These are phyloP conservation scores for Morpho helenor DNA, from an alignment of 2,888 invertebrate species.

Conservation along the genomic window DNA sequence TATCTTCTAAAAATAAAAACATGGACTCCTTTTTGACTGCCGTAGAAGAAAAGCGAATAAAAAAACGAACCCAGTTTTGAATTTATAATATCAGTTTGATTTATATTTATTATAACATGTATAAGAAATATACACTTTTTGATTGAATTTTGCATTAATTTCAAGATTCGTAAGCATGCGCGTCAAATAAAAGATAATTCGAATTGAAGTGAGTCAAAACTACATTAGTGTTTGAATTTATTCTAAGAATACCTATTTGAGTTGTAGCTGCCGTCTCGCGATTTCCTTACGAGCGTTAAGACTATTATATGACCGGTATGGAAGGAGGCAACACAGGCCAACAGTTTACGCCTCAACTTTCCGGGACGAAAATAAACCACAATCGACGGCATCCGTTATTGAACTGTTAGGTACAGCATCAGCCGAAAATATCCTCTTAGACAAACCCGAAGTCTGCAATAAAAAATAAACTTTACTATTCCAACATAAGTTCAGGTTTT, in stretches of 20 bases:
- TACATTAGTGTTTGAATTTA: constrained; percentile 20
- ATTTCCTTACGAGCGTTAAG: constrained; percentile 52
- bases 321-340: constrained; percentile 35
- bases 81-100: no score
- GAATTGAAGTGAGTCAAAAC: no score
- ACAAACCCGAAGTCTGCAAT: constrained; percentile 6
- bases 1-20: no score
- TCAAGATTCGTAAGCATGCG: no score
- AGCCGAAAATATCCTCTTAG: constrained; percentile 22
- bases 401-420: constrained; percentile 34
- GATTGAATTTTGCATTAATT: no score
- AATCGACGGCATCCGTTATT: constrained; percentile 69
- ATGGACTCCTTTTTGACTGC: no score
- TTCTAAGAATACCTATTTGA: constrained; percentile 42
- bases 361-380: constrained; percentile 72
- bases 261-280: constrained; percentile 35
- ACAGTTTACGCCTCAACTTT: constrained; percentile 55
- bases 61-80: no score
- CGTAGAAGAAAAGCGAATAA: no score
- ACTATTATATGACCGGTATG: constrained; percentile 25
- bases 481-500: constrained; percentile 6
- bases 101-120: no score
- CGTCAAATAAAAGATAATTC: no score
- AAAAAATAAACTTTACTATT: constrained; percentile 19
- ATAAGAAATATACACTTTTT: no score